These are phyloP conservation scores for Ageneiosus marmoratus DNA, from an alignment of 2,113 vertebrate genomes.

Conservation along the genomic window DNA sequence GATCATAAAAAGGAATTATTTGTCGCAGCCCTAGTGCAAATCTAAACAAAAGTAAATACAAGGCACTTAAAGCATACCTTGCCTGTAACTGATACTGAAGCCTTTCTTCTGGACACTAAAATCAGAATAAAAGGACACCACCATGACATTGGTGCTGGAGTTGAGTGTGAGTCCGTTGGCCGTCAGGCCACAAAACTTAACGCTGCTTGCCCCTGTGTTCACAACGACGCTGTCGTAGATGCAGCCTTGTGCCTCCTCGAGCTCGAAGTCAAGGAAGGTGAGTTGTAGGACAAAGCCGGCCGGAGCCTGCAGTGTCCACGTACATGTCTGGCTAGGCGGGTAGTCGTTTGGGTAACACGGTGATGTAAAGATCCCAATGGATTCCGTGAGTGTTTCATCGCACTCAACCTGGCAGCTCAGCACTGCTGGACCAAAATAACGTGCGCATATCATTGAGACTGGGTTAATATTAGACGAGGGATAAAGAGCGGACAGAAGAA, in stretches of 20 bases:
- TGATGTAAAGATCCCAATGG: slow-evolving; percentile 83
- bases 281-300: slow-evolving; percentile 90
- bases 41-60: neutral
- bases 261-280: slow-evolving; percentile 91
- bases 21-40: slow-evolving; percentile 14
- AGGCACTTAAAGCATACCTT: slow-evolving; percentile 75
- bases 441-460: slow-evolving; percentile 36
- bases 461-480: slow-evolving; percentile 18
- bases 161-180: slow-evolving; percentile 90
- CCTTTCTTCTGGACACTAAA: slow-evolving; percentile 96
- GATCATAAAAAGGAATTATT: neutral
- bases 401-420: slow-evolving; percentile 80
- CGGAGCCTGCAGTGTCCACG: slow-evolving; percentile 88
- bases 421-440: slow-evolving; percentile 67
- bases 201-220: slow-evolving; percentile 78
- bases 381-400: slow-evolving; percentile 73
- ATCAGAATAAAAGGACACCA: slow-evolving; percentile 87
- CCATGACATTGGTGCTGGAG: slow-evolving; percentile 89
- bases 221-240: slow-evolving; percentile 88
- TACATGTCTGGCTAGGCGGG: slow-evolving; percentile 82
- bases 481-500: slow-evolving; percentile 31
- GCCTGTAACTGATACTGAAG: slow-evolving; percentile 84
- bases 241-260: slow-evolving; percentile 91
- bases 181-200: slow-evolving; percentile 88
- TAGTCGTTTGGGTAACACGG: slow-evolving; percentile 91